A percentile compares a stretch with the other conserved stretches of the same genome.
Evolutionary conservation across 2,113 vertebrate genomes (phyloP).

Genomic region (Parotia lawesii): DNA sequence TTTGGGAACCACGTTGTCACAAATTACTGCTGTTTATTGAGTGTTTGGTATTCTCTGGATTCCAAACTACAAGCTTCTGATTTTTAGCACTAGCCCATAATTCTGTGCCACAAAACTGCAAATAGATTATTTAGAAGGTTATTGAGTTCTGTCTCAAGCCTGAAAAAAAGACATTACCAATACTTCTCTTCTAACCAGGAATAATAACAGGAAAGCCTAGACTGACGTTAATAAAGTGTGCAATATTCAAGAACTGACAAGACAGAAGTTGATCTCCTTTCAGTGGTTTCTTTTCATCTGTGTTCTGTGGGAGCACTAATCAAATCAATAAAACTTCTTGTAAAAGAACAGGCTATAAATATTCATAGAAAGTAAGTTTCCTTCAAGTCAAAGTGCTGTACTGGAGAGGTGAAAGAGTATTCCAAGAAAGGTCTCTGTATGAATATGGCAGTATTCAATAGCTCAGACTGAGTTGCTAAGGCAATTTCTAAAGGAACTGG

Average conservation of each 20-base stretch:
- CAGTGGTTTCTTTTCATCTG: background rate
- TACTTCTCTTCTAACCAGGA: background rate
- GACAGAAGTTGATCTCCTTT: slow-evolving; percentile 19
- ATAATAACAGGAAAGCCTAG: background rate
- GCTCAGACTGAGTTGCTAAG: slow-evolving; percentile 6
- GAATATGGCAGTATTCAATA: background rate
- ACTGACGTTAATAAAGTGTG: background rate
- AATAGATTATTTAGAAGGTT: background rate
- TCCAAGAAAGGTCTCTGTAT: background rate
- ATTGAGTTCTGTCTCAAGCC: background rate
- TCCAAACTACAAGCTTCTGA: background rate
- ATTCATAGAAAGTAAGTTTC: slow-evolving; percentile 24
- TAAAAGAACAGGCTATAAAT: slow-evolving; percentile 28
- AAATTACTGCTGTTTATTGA: background rate
- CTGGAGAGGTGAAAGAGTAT: background rate
- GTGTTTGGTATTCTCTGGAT: background rate
- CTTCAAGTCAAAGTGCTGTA: background rate
- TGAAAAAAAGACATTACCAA: background rate
- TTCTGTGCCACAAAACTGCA: background rate
- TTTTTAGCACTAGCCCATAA: background rate
- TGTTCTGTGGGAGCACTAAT: slow-evolving; percentile 11
- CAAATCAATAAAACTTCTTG: slow-evolving; percentile 30
- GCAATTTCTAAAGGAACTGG: background rate
- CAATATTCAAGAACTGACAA: slow-evolving; percentile 34
- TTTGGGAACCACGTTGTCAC: background rate